Evolutionary conservation across 2,797 vertebrate species (phyloP), one percentile per base, ranked within the genome.

Genomic region (Enteromius radiatus): DNA sequence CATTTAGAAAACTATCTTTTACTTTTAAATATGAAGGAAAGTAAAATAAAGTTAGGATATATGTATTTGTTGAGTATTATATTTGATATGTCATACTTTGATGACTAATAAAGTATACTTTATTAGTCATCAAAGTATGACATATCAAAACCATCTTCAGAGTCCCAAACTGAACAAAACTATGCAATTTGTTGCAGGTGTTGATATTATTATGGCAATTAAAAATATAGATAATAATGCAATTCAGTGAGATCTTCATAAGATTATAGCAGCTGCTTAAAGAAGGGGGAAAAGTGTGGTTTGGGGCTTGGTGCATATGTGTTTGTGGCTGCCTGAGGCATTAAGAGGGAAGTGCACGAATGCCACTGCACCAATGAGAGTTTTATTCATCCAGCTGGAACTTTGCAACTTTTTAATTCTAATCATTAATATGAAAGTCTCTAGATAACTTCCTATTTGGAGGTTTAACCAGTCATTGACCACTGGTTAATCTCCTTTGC

Each of bases 201-300:
- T 14, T 45, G 8, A 47, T 47, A 47, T 71, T 71, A 47, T 28
- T 31, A 31, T 43, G 2, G 43, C 26, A 23, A n/a, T 26, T 70
- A 1, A 70, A 28, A 70, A 28, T 70, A 4, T 47, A 28, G 68
- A 8, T 70, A 28, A 23, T 19, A 47, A 70, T 28, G 4, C 10
- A 47, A 47, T 47, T 47, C 23, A 70, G 0, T n/a, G 1, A 70
- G 15, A 15, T 26, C 38, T 70, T 26, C 23, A 26, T 69, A 43
- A 43, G n/a, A 26, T 6, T 15, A 45, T 26, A 73, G 31, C 77
- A 49, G 80, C 71, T 45, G 52, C 38, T 64, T 70, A 61, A 49
- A 75, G 52, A 71, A 49, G 73, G 64, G 79, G 38, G 76, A 43
- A 56, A 81, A 65, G 69, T 79, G 74, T 79, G 15, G 79, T 38